Evolutionary conservation across 2,888 invertebrate genomes (phyloP).

Genomic region (Nebria salina): DNA sequence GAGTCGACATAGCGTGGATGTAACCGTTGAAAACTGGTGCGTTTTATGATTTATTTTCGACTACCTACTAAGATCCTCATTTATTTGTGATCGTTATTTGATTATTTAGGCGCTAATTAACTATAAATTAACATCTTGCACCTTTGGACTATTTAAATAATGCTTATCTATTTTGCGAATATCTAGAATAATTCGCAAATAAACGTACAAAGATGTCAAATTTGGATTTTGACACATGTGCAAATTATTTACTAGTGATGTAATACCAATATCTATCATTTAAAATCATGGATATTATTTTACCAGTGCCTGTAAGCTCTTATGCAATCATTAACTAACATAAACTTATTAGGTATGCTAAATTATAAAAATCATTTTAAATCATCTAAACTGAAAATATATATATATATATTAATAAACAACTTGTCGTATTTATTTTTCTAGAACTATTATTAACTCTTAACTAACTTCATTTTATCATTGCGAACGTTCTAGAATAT

Average conservation of each 20-base stretch:
- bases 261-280: constrained; percentile 4
- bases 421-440: too few relatives aligned
- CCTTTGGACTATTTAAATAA: neutral
- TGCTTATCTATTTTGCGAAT: constrained; percentile 1
- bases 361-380: neutral
- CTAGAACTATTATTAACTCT: too few relatives aligned
- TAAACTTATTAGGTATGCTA: neutral
- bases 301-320: neutral
- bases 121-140: neutral
- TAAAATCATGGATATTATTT: neutral
- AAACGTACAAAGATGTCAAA: neutral
- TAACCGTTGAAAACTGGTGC: neutral
- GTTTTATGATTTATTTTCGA: constrained; percentile 18
- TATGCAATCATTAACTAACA: neutral
- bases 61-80: neutral
- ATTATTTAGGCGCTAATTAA: neutral
- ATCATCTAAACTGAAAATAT: neutral
- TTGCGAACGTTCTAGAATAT: constrained; percentile 9
- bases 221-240: neutral
- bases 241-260: neutral
- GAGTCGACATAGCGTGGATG: too few relatives aligned
- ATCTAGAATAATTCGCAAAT: neutral
- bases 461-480: neutral
- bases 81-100: neutral
- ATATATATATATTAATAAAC: neutral